Evolutionary conservation across 1,140 invertebrate genomes (phyloP).

Genomic region (Drosophila murphyi): DNA sequence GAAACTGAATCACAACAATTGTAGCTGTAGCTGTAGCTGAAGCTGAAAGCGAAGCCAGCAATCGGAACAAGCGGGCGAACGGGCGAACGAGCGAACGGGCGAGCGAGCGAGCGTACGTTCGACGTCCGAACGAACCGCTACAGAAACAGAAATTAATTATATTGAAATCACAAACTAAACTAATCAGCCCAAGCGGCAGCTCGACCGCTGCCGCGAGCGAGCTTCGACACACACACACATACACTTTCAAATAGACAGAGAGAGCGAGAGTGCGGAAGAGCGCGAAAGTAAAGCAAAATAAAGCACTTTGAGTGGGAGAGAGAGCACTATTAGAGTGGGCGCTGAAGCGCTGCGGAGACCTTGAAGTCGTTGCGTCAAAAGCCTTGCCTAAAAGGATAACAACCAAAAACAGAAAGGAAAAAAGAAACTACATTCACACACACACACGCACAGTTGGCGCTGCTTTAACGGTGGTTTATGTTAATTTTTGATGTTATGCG

Average conservation of each 20-base stretch:
- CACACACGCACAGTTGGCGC: neutral
- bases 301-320: conserved; percentile 22
- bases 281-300: conserved; percentile 1
- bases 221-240: conserved; percentile 20
- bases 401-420: neutral
- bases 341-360: conserved; percentile 25
- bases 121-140: conserved; percentile 72
- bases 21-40: conserved; percentile 29
- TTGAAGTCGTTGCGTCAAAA: conserved; percentile 24
- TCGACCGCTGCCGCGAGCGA: conserved; percentile 40
- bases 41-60: conserved; percentile 14
- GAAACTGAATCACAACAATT: conserved; percentile 54
- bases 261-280: conserved; percentile 1
- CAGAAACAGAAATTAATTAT: conserved; percentile 81
- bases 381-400: conserved; percentile 39
- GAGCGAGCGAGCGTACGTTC: conserved; percentile 64
- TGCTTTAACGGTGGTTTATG: neutral
- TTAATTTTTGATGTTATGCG: conserved; percentile 12
- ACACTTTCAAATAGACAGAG: neutral
- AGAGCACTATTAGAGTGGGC: conserved; percentile 1
- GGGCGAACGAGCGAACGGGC: conserved; percentile 10
- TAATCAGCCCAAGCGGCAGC: conserved; percentile 72
- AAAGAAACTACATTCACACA: neutral
- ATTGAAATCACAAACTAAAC: conserved; percentile 82
- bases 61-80: conserved; percentile 13